Percentiles rank a stretch among this genome's conserved stretches.
Conservation (phyloP, 2,888 invertebrate genomes). For the Limnephilus auricula region DNA sequence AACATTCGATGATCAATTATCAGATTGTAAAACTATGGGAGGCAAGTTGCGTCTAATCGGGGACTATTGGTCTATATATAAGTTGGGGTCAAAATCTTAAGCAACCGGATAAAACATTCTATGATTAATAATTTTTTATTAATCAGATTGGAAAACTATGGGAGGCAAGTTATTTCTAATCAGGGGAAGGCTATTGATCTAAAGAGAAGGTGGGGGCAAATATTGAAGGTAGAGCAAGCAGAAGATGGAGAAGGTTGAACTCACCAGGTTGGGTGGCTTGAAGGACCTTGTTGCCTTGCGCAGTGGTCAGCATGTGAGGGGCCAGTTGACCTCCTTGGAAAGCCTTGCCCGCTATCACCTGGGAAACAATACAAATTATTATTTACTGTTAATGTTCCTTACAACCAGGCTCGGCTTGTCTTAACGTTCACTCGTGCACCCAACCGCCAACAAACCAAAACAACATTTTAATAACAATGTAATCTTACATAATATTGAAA, state of each 20-base stretch:
- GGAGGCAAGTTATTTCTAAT: neutral
- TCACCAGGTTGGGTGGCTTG: conserved; percentile 81
- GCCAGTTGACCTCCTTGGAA: conserved; percentile 88
- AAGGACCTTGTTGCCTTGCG: conserved; percentile 86
- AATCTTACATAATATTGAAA: no score
- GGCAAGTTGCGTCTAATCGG: neutral
- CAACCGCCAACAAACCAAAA: no score
- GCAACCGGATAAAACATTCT: neutral
- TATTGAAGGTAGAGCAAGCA: neutral
- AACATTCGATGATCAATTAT: neutral
- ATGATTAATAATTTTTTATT: neutral
- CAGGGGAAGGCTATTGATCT: neutral
- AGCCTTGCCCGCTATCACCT: conserved; percentile 91
- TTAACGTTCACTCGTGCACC: no score
- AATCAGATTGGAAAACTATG: neutral
- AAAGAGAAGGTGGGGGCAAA: neutral
- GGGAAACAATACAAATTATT: conserved; percentile 61
- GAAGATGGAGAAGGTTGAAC: conserved; percentile 63
- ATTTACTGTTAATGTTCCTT: conserved; percentile 46
- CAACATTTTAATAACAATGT: no score
- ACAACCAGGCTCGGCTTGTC: no score
- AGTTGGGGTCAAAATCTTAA: no score
- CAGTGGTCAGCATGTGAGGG: conserved; percentile 87
- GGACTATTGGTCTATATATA: neutral
- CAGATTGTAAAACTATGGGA: neutral